A percentile compares a stretch with the other conserved stretches of the same genome.
phyloP scores from a whole-genome alignment of 1,140 invertebrate species.

The Lerema accius region DNA sequence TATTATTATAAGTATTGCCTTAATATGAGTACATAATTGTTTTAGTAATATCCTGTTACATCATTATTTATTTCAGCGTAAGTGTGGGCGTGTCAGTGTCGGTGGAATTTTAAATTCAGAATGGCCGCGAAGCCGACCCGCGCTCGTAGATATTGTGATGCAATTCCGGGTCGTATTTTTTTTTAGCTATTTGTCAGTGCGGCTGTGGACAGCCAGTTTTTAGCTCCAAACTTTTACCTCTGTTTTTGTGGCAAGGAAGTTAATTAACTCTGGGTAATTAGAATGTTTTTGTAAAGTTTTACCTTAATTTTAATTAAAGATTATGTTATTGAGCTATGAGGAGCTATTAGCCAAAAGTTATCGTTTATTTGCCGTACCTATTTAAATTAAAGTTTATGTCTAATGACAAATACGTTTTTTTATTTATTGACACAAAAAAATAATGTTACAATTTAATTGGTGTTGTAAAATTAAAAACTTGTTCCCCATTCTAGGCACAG shows the following conservation, averaged over 20 bases:
- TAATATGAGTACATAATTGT: no score
- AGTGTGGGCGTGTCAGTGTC: not conserved
- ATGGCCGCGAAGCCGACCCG: not conserved
- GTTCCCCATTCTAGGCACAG: no score
- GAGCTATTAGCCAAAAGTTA: no score
- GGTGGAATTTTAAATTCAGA: constrained; percentile 19
- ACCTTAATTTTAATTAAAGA: not conserved
- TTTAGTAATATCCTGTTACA: no score
- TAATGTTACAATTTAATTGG: no score
- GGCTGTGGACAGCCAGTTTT: constrained; percentile 14
- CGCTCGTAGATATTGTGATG: constrained; percentile 17
- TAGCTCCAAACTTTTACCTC: not conserved
- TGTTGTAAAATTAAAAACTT: no score
- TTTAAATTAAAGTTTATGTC: no score
- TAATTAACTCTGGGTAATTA: not conserved
- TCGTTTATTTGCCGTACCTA: no score
- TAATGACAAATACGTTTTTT: no score
- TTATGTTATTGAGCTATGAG: no score
- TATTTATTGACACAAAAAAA: no score
- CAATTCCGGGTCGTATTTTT: not conserved
- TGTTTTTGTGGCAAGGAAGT: constrained; percentile 2
- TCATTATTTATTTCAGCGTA: not conserved
- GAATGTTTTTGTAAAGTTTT: not conserved
- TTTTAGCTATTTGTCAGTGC: constrained; percentile 10
- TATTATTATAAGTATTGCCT: no score